These are phyloP conservation scores for Apis dorsata DNA, from an alignment of 1,140 invertebrate species.

Conservation along the genomic window DNA sequence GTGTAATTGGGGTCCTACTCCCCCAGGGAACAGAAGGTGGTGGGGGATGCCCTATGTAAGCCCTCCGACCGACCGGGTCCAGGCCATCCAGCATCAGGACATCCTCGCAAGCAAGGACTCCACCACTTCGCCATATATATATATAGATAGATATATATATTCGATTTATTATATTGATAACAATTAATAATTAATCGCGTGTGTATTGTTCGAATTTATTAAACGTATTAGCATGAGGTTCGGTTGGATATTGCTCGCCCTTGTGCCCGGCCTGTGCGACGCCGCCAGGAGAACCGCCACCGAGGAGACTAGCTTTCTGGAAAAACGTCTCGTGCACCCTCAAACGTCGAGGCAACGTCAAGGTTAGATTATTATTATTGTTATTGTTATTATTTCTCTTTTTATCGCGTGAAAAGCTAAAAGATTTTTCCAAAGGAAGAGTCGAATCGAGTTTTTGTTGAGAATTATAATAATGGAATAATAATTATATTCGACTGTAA, in stretches of 20 bases:
- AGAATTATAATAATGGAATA: too few relatives aligned
- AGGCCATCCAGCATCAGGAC: constrained; percentile 78
- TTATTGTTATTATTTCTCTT: too few relatives aligned
- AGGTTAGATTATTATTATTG: too few relatives aligned
- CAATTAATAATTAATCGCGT: too few relatives aligned
- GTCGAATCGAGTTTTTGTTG: too few relatives aligned
- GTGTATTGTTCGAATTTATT: too few relatives aligned
- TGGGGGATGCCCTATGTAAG: constrained; percentile 80
- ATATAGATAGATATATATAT: too few relatives aligned
- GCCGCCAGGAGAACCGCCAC: constrained; percentile 40
- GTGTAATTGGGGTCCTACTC: constrained; percentile 78
- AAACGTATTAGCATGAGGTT: constrained; percentile 34
- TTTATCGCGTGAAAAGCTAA: too few relatives aligned
- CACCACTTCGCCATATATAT: too few relatives aligned
- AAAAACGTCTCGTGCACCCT: constrained; percentile 61
- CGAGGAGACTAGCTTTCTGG: not conserved
- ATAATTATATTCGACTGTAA: too few relatives aligned
- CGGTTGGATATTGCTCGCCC: constrained; percentile 11
- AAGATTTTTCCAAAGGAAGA: too few relatives aligned
- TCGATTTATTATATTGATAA: too few relatives aligned
- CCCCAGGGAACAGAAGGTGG: constrained; percentile 64
- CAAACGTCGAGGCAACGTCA: constrained; percentile 51
- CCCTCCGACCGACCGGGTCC: constrained; percentile 78
- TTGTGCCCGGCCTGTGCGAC: constrained; percentile 30
- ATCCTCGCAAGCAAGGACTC: constrained; percentile 69